phyloP scores from a whole-genome alignment of 2,888 invertebrate species.

The Pilophorus perplexus region DNA sequence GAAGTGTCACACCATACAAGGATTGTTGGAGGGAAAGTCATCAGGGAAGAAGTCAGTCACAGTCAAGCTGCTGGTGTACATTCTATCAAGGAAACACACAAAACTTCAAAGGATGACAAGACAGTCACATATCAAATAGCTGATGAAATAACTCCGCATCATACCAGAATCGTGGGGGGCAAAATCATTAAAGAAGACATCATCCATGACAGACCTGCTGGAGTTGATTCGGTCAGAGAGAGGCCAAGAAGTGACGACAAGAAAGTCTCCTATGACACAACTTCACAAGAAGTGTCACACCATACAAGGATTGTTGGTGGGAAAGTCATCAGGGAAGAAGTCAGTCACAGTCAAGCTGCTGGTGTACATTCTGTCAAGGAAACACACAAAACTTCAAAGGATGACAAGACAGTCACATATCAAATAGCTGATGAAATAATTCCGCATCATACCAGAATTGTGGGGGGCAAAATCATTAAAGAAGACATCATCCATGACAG shows the following conservation, averaged over 20 bases:
- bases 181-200: constrained; percentile 41
- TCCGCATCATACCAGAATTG: constrained; percentile 8
- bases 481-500: background rate
- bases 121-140: too few relatives aligned
- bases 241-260: too few relatives aligned
- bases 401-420: too few relatives aligned
- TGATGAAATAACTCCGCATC: too few relatives aligned
- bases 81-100: background rate
- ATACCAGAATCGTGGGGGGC: constrained; percentile 44
- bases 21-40: constrained; percentile 17
- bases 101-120: too few relatives aligned
- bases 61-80: constrained; percentile 17
- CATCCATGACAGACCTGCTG: background rate
- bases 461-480: background rate
- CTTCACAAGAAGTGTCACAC: too few relatives aligned
- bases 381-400: background rate
- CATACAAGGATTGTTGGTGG: constrained; percentile 44
- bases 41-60: background rate
- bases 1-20: background rate
- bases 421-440: too few relatives aligned
- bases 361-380: background rate
- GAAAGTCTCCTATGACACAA: too few relatives aligned
- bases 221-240: background rate
- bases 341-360: background rate
- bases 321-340: constrained; percentile 39